Evolutionary conservation across 64 coral and sea anemone species (phyloP).

Genomic region (Montipora sp.): DNA sequence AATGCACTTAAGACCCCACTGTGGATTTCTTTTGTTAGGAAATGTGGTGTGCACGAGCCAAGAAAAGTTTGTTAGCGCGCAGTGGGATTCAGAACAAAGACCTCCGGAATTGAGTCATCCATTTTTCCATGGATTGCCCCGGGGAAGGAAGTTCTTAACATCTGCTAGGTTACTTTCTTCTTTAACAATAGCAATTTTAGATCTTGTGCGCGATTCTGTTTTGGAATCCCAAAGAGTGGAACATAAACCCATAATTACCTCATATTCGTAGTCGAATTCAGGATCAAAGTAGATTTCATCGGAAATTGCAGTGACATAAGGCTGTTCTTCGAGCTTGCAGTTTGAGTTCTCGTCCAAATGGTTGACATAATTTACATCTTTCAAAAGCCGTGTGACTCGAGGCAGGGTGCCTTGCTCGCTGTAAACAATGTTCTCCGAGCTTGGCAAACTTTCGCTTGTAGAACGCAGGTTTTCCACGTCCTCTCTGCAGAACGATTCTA

Average conservation of each 20-base stretch:
- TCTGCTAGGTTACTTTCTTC: not conserved
- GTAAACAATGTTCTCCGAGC: constrained; percentile 61
- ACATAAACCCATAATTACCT: constrained; percentile 57
- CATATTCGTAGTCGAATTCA: constrained; percentile 96
- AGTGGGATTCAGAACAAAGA: not conserved
- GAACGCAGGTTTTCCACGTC: constrained; percentile 86
- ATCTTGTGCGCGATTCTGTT: not conserved
- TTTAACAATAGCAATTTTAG: not conserved
- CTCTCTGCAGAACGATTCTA: constrained; percentile 84
- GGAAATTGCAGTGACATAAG: constrained; percentile 86
- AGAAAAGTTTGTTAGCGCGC: not conserved
- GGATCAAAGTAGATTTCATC: constrained; percentile 96
- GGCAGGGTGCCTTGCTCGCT: constrained; percentile 64
- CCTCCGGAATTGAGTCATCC: not conserved
- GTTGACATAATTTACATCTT: constrained; percentile 84
- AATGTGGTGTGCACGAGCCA: not conserved
- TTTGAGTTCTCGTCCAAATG: constrained; percentile 87
- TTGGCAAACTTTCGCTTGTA: constrained; percentile 57
- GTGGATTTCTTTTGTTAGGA: not conserved
- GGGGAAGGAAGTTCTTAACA: not conserved
- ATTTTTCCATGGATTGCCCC: not conserved
- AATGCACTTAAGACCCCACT: not conserved
- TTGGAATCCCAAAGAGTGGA: not conserved
- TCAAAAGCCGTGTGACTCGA: constrained; percentile 62
- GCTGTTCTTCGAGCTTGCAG: constrained; percentile 58